These are phyloP conservation scores for Scaptomyza graminum DNA, from an alignment of 1,140 invertebrate genomes.

Conservation along the genomic window DNA sequence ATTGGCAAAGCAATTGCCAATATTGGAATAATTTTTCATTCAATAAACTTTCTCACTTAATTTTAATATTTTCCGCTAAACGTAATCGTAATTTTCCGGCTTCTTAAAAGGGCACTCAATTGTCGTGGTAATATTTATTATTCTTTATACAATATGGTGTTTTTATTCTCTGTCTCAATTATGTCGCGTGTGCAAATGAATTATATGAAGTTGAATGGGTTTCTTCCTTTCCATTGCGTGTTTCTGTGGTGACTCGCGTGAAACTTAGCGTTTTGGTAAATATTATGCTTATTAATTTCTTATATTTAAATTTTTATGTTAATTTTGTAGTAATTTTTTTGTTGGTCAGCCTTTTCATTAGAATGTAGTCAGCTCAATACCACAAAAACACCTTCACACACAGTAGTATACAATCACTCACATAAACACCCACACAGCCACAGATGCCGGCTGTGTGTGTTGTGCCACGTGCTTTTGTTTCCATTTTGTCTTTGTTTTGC, in stretches of 20 bases:
- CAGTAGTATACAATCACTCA: not conserved
- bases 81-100: conserved; percentile 47
- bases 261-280: conserved; percentile 55
- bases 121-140: conserved; percentile 43
- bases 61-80: conserved; percentile 32
- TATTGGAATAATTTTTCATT: no score
- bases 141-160: conserved; percentile 11
- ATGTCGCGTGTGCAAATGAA: conserved; percentile 51
- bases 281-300: conserved; percentile 57
- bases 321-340: conserved; percentile 40
- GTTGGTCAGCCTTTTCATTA: conserved; percentile 11
- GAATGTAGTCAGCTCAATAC: conserved; percentile 53
- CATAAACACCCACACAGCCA: not conserved
- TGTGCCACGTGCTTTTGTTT: conserved; percentile 46
- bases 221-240: conserved; percentile 33
- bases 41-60: conserved; percentile 26
- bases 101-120: conserved; percentile 46
- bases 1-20: no score
- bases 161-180: conserved; percentile 31
- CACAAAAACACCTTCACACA: not conserved
- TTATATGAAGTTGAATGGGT: not conserved
- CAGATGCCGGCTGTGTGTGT: conserved; percentile 34
- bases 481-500: conserved; percentile 59
- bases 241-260: conserved; percentile 4
- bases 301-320: conserved; percentile 46